phyloP scores from a whole-genome alignment of 2,888 invertebrate species.

The Subacronicta megacephala region DNA sequence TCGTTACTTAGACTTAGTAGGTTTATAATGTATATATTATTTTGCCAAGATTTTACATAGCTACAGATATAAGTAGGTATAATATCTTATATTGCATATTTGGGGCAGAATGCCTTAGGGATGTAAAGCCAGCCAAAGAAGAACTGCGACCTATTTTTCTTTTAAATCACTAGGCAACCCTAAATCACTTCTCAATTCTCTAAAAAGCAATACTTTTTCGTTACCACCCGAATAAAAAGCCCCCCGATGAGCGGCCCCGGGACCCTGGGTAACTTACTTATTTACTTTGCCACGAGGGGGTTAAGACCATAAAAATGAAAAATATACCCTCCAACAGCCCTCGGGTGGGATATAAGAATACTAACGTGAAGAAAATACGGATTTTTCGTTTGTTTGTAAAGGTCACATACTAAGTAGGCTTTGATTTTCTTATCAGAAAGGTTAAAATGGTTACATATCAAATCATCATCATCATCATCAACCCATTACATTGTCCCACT shows the following conservation, averaged over 20 bases:
- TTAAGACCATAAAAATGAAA: slow-evolving; percentile 55
- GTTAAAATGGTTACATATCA: too few relatives aligned
- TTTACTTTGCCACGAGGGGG: slow-evolving; percentile 48
- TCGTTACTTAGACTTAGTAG: too few relatives aligned
- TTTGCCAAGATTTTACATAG: too few relatives aligned
- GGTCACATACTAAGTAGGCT: slow-evolving; percentile 1
- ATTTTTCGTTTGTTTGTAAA: slow-evolving; percentile 16
- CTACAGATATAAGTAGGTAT: too few relatives aligned
- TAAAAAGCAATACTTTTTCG: slow-evolving; percentile 5
- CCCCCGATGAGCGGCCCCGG: slow-evolving; percentile 41
- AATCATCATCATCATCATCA: too few relatives aligned
- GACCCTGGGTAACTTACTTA: slow-evolving; percentile 47
- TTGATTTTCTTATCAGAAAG: too few relatives aligned
- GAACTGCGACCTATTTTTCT: too few relatives aligned
- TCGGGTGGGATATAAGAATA: slow-evolving; percentile 2
- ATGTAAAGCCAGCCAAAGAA: too few relatives aligned
- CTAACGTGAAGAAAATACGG: slow-evolving; percentile 6
- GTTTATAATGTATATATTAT: too few relatives aligned
- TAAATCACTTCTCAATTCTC: neutral
- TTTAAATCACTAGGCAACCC: neutral
- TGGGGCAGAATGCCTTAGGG: too few relatives aligned
- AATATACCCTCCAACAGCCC: slow-evolving; percentile 38
- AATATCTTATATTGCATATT: too few relatives aligned
- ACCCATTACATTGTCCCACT: too few relatives aligned
- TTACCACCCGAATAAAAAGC: slow-evolving; percentile 10